Evolutionary conservation across 2,888 invertebrate genomes (phyloP).

Genomic region (Stenoptilia bipunctidactyla): DNA sequence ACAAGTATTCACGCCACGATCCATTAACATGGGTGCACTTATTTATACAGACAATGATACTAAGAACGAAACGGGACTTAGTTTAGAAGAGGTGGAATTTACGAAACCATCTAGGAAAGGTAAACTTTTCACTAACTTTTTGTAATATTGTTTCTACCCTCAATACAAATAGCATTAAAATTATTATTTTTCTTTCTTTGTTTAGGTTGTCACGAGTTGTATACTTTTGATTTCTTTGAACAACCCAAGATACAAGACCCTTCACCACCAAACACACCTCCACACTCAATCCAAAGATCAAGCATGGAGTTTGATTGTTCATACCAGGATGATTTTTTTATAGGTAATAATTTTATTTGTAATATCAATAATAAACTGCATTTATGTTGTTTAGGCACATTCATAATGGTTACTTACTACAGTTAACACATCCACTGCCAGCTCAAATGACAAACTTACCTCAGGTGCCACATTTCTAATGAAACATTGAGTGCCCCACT

Average conservation of each 20-base stretch:
- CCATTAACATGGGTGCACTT: constrained; percentile 38
- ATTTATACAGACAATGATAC: constrained; percentile 48
- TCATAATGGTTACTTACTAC: too few species aligned
- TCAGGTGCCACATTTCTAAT: too few species aligned
- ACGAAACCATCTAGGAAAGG: constrained; percentile 29
- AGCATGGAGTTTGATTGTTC: constrained; percentile 40
- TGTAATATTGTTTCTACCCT: background rate
- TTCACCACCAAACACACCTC: constrained; percentile 39
- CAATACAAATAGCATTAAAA: too few species aligned
- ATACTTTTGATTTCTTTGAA: constrained; percentile 38
- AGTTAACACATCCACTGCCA: too few species aligned
- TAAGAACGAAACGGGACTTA: constrained; percentile 19
- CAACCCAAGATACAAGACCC: constrained; percentile 25
- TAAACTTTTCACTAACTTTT: background rate
- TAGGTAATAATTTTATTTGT: too few species aligned
- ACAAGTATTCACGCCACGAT: constrained; percentile 40
- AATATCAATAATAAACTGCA: too few species aligned
- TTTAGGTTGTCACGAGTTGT: constrained; percentile 38
- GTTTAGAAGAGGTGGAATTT: constrained; percentile 44
- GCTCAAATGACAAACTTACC: too few species aligned
- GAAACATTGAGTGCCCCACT: too few species aligned
- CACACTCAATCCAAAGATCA: constrained; percentile 24
- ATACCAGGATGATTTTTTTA: constrained; percentile 52
- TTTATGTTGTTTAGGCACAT: too few species aligned
- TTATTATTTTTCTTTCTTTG: too few species aligned